These are phyloP conservation scores for Alligator sinensis DNA, from an alignment of 2,113 vertebrate genomes.

Conservation along the genomic window DNA sequence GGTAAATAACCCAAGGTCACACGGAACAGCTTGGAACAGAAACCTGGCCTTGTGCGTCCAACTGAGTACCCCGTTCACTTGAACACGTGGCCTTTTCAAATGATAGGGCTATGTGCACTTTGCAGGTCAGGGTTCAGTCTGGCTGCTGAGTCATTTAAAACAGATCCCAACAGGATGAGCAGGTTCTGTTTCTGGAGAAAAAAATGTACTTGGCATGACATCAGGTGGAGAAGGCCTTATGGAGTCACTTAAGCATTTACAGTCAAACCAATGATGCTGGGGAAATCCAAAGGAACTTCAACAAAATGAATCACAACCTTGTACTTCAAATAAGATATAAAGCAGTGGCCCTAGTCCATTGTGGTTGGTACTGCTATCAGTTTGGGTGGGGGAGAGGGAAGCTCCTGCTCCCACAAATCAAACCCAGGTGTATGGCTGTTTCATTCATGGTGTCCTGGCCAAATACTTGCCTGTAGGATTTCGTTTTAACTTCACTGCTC, in stretches of 20 bases:
- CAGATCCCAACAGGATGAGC: neutral
- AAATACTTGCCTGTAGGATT: neutral
- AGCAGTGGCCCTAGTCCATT: no score
- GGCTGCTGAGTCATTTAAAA: neutral
- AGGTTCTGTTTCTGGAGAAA: neutral
- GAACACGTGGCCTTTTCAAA: neutral
- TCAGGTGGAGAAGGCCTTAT: neutral
- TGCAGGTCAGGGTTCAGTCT: slow-evolving; percentile 1
- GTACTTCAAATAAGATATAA: neutral
- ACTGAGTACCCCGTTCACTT: neutral
- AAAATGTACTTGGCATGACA: no score
- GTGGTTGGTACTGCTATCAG: neutral
- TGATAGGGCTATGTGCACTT: neutral
- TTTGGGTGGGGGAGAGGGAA: no score
- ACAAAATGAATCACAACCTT: no score
- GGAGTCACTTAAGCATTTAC: no score
- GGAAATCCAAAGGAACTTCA: neutral
- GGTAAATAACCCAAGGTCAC: neutral
- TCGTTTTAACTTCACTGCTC: neutral
- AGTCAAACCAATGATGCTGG: no score
- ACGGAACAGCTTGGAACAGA: no score
- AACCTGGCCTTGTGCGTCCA: no score
- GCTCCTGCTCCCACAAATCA: neutral
- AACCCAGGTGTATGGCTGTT: neutral
- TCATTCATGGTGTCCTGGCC: neutral